Evolutionary conservation across 1,140 invertebrate species (phyloP), one percentile per base, ranked within the genome.

Genomic region (Myzus persicae): DNA sequence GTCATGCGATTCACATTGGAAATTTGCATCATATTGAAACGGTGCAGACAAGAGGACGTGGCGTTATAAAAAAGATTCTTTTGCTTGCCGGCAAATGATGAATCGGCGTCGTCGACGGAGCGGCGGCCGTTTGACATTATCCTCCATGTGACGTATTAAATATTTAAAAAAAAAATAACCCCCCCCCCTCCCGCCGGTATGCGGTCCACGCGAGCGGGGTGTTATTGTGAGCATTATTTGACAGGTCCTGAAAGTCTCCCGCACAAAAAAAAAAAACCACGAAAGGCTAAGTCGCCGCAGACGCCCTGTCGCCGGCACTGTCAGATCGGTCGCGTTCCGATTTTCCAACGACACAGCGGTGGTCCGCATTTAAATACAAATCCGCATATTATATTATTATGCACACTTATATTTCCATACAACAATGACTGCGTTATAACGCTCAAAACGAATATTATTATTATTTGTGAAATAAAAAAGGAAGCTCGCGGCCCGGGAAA

Each of bases 11-110:
- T 93, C 91, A 54, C 91, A 85, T 85, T 93, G 91, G 81, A 93
- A 93, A 93, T 93, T 93, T 93, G 91, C 91, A 84, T 93, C 91
- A 93, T 93, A 93, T 93, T 84, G 91, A 93, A 93, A 93, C 91
- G 76, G 91, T 38, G 91, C 89, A 40, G 89, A 90, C 89, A 90
- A 90, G 81, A 85, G 42, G 81, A 40, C 67, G 81, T 93, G 76
- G 81, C 48, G n/a, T 38, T 92, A 81, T 85, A 93, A 93, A 93
- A 76, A 93, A 93, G 91, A 85, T 84, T 93, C 81, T 93, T 90
- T 93, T 36, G 90, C 67, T 93, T 36, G 90, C 67, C 76, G 67
- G 67, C 54, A 82, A 91, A 93, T 93, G 91, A 93, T 93, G 91
- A 93, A 93, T 93, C 91, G 91, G 76, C 91, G 89, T 90, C 88